A percentile compares a stretch with the other conserved stretches of the same genome.
phyloP scores from a whole-genome alignment of 2,888 invertebrate species.

The Coleophora deauratella region DNA sequence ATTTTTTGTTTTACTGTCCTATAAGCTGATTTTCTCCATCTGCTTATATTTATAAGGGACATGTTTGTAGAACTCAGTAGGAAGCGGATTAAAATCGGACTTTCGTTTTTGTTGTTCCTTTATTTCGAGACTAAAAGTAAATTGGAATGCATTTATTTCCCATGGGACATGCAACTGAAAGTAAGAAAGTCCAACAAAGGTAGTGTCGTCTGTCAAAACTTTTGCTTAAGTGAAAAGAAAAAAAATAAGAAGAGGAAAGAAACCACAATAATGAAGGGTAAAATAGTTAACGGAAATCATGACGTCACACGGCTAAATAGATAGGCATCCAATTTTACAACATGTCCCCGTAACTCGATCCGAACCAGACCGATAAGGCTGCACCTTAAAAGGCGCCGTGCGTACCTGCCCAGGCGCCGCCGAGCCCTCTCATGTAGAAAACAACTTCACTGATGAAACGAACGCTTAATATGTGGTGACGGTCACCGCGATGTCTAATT shows the following conservation, averaged over 20 bases:
- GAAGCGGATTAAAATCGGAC: constrained; percentile 27
- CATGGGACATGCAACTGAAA: constrained; percentile 28
- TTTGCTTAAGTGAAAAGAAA: too few relatives aligned
- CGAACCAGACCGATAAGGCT: constrained; percentile 42
- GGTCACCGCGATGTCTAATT: constrained; percentile 69
- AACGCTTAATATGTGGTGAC: constrained; percentile 63
- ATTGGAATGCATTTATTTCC: constrained; percentile 34
- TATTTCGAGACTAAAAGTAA: constrained; percentile 20
- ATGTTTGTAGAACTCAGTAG: constrained; percentile 40
- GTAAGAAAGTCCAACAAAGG: background rate
- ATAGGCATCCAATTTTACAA: constrained; percentile 9
- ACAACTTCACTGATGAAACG: constrained; percentile 63
- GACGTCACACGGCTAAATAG: constrained; percentile 9
- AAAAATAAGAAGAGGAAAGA: too few relatives aligned
- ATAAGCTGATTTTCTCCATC: constrained; percentile 2
- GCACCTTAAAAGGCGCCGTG: constrained; percentile 51
- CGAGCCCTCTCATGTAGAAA: constrained; percentile 59
- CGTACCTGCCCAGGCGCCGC: constrained; percentile 51
- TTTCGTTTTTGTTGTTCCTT: constrained; percentile 23
- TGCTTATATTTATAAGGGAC: background rate
- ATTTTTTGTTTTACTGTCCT: too few relatives aligned
- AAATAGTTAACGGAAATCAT: background rate
- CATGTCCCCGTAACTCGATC: constrained; percentile 44
- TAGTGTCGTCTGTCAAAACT: too few relatives aligned
- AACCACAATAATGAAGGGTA: too few relatives aligned